Percentiles rank a stretch among this genome's conserved stretches.
Conservation (phyloP, 2,113 vertebrate genomes). For the Saccopteryx leptura region DNA sequence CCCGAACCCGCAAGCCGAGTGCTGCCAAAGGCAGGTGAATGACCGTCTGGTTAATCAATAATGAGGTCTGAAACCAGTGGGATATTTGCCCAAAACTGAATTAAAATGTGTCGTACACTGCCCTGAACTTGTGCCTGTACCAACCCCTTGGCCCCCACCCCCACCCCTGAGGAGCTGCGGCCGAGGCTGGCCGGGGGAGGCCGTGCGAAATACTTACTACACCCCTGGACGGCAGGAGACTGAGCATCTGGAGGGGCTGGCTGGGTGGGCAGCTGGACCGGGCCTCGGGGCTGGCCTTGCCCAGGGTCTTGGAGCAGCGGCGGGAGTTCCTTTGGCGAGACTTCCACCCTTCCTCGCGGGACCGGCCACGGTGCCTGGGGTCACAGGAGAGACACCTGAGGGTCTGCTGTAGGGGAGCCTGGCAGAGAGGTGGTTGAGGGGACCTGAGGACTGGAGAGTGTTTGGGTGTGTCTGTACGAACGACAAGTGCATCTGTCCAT, state of each 20-base stretch:
- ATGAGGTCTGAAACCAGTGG: slow-evolving; percentile 80
- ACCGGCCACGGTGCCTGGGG: slow-evolving; percentile 89
- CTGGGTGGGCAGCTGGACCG: slow-evolving; percentile 82
- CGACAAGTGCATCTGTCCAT: accelerated
- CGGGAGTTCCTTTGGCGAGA: slow-evolving; percentile 84
- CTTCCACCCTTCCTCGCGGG: slow-evolving; percentile 88
- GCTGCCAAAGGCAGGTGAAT: slow-evolving; percentile 77
- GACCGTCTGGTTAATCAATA: slow-evolving; percentile 79
- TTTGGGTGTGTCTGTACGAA: neutral
- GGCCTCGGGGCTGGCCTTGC: slow-evolving; percentile 86
- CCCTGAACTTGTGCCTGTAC: slow-evolving; percentile 64
- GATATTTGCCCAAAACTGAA: slow-evolving; percentile 78
- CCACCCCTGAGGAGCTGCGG: slow-evolving; percentile 21
- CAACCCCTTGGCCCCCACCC: neutral
- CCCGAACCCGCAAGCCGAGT: slow-evolving; percentile 63
- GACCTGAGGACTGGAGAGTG: neutral
- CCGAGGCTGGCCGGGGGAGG: slow-evolving; percentile 77
- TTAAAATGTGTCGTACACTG: slow-evolving; percentile 65
- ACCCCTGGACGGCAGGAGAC: slow-evolving; percentile 91
- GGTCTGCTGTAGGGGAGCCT: neutral
- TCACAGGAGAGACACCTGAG: slow-evolving; percentile 25
- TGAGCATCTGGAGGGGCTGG: slow-evolving; percentile 87
- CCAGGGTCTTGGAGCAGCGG: slow-evolving; percentile 79
- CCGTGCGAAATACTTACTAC: slow-evolving; percentile 93
- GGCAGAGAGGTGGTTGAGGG: neutral